These are phyloP conservation scores for Stegana nigrithorax DNA, from an alignment of 2,888 invertebrate species.

Conservation along the genomic window DNA sequence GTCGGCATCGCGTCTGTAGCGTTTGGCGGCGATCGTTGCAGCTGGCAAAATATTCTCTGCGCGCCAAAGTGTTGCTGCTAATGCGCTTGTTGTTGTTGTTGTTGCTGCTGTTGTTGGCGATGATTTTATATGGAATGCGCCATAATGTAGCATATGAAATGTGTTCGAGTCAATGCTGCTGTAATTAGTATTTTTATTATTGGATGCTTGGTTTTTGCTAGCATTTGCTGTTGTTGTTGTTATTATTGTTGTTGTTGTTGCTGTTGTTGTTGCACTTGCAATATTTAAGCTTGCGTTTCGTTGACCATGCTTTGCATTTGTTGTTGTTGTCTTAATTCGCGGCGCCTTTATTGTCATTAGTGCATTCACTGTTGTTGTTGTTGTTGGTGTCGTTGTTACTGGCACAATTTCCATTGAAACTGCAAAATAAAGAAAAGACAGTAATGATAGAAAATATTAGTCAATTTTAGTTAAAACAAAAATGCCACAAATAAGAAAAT, in stretches of 20 bases:
- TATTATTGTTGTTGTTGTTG: background rate
- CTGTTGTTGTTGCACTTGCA: conserved; percentile 2
- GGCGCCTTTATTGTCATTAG: background rate
- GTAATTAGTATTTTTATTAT: background rate
- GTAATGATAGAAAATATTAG: background rate
- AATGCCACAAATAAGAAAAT: background rate
- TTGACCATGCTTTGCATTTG: conserved; percentile 1
- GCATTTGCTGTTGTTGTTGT: conserved; percentile 21
- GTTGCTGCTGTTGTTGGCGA: conserved; percentile 13
- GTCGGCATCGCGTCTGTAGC: conserved; percentile 46
- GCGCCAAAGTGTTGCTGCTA: background rate
- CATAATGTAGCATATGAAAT: too few species aligned
- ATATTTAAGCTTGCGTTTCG: background rate
- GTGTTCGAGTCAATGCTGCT: too few species aligned
- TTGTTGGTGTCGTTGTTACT: conserved; percentile 16
- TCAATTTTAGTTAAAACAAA: too few species aligned
- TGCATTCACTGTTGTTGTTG: conserved; percentile 23
- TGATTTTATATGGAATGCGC: background rate
- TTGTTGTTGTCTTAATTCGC: conserved; percentile 20
- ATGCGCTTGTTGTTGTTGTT: conserved; percentile 16
- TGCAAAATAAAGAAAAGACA: background rate
- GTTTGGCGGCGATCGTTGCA: conserved; percentile 30
- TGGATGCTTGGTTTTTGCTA: background rate
- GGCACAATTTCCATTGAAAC: conserved; percentile 15
- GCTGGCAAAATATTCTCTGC: conserved; percentile 20